These are phyloP conservation scores for Todus mexicanus DNA, from an alignment of 2,797 vertebrate species.

Conservation along the genomic window DNA sequence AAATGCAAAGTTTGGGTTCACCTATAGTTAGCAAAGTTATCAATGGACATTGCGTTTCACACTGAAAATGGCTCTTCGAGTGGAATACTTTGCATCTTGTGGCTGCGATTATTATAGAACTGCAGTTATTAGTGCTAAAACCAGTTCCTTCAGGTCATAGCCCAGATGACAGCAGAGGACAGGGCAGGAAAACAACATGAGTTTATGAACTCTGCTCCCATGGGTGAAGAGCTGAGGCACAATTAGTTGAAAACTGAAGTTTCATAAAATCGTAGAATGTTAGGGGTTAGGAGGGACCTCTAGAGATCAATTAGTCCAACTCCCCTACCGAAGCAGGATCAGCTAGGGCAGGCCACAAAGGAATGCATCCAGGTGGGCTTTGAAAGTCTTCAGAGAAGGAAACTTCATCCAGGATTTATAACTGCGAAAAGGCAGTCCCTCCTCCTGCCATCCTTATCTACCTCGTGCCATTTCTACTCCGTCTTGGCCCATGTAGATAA, in stretches of 20 bases:
- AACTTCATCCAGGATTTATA: background rate
- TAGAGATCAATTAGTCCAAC: no score
- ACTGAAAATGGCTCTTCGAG: background rate
- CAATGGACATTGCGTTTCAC: background rate
- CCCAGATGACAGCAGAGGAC: background rate
- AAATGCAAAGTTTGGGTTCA: background rate
- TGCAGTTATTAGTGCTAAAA: background rate
- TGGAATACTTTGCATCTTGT: background rate
- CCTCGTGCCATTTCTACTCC: background rate
- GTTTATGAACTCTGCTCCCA: background rate
- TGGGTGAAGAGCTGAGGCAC: background rate
- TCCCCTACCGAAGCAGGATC: no score
- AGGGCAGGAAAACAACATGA: background rate
- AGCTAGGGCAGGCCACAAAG: no score
- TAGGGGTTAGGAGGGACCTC: no score
- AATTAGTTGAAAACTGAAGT: background rate
- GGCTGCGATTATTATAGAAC: background rate
- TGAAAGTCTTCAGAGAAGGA: no score
- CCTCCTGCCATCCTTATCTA: background rate
- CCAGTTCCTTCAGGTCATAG: background rate
- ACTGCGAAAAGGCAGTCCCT: background rate
- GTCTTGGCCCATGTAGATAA: background rate
- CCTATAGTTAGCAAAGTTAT: background rate
- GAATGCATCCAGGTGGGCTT: no score
- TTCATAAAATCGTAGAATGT: background rate